Evolutionary conservation across 2,797 vertebrate species (phyloP), one percentile per base, ranked within the genome.

Genomic region (Alcedo quadribrachys): DNA sequence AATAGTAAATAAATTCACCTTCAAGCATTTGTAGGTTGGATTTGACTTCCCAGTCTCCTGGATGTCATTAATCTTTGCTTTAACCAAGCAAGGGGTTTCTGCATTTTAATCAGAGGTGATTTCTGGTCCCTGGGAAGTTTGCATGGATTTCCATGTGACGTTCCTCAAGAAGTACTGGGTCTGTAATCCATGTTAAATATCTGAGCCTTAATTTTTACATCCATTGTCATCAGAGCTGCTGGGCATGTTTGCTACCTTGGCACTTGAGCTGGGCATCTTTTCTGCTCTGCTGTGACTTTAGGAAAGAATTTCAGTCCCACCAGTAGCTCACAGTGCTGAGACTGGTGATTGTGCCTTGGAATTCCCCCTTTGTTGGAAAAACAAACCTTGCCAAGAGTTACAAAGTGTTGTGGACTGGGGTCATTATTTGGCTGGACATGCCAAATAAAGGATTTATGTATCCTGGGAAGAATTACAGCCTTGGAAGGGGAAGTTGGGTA

Each of bases 361-460:
- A 18, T 69, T 83, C 46, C 20, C 13, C 14, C 30, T 24, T 24
- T 60, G 4, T 1, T 77, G 84, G 70, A 87, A 95, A 83, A 94
- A 37, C 9, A 60, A 51, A 48, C 43, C 53, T 81, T 69, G 48
- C 60, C 60, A 76, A 48, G 63, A 69, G 40, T 25, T 87, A 42
- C 28, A 61, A 35, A 78, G 60, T 61, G 13, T 24, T 81, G 17
- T 74, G 83, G 43, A 28, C 16, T 37, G 42, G 32, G 62, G 42
- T 89, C 57, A 55, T 6, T 30, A 81, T 94, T 87, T 3, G 0
- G 11, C 69, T 69, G 48, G 51, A 76, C 16, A 9, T 24, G 74
- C 60, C 77, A 88, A 94, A 79, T 37, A 76, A 81, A 83, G 67
- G 60, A 76, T 92, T 83, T 88, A 57, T 79, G 42, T 80, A 53